Conservation (phyloP, 2,797 vertebrate genomes). For the Limosa lapponica region DNA sequence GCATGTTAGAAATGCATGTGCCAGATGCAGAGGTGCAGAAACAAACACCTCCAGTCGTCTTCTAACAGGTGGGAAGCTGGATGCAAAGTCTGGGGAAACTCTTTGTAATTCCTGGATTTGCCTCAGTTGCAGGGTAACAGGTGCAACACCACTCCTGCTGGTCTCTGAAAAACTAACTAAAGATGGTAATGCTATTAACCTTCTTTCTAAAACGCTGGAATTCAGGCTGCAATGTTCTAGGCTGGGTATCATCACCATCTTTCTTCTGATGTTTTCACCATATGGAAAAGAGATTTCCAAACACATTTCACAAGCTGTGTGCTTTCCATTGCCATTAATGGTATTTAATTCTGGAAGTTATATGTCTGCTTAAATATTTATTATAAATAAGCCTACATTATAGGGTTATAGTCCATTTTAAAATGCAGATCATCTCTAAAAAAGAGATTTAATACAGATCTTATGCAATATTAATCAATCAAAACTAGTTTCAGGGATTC, state of each 20-base stretch:
- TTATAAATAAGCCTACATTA: not conserved
- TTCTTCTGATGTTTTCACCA: not conserved
- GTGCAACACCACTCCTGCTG: not conserved
- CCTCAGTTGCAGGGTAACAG: not conserved
- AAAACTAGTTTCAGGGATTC: conserved; percentile 33
- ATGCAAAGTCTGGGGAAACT: not conserved
- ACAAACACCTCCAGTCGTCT: not conserved
- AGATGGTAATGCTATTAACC: not conserved
- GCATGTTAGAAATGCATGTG: not conserved
- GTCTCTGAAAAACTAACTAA: not conserved
- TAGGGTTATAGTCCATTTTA: conserved; percentile 17
- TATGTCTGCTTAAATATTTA: conserved; percentile 27
- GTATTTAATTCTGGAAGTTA: conserved; percentile 38
- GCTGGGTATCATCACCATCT: not conserved
- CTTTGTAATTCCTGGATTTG: not conserved
- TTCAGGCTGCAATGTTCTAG: not conserved
- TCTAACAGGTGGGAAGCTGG: not conserved
- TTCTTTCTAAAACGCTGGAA: not conserved
- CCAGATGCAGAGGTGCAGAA: not conserved
- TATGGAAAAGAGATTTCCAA: not conserved
- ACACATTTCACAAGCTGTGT: not conserved
- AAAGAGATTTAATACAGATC: conserved; percentile 2
- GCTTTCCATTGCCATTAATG: not conserved
- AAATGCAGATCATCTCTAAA: conserved; percentile 9
- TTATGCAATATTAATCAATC: conserved; percentile 62